These are phyloP conservation scores for Ptychoptera albimana DNA, from an alignment of 2,888 invertebrate genomes.

Conservation along the genomic window DNA sequence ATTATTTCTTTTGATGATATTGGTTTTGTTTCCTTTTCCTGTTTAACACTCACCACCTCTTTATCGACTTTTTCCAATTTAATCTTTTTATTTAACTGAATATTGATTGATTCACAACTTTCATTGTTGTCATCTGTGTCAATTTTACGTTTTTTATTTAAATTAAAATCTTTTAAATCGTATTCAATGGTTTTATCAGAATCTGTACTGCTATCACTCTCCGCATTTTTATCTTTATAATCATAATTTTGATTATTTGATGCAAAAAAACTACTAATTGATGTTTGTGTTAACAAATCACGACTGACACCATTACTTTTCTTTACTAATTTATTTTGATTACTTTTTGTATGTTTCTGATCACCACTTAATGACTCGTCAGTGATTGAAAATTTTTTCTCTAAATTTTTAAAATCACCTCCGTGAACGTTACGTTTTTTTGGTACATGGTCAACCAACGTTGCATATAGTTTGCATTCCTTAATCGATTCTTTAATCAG, in stretches of 20 bases:
- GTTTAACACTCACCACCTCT: too few relatives aligned
- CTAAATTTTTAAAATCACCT: slow-evolving; percentile 35
- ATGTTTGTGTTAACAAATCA: slow-evolving; percentile 34
- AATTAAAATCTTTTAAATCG: neutral
- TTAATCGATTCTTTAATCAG: slow-evolving; percentile 37
- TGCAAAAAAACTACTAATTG: slow-evolving; percentile 13
- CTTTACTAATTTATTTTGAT: neutral
- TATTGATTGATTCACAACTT: too few relatives aligned
- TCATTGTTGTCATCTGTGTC: slow-evolving; percentile 23
- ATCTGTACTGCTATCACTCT: slow-evolving; percentile 20
- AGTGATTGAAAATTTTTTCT: slow-evolving; percentile 18
- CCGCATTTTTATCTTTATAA: slow-evolving; percentile 15
- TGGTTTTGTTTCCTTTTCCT: too few relatives aligned
- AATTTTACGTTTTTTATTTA: too few relatives aligned
- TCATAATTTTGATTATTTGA: neutral
- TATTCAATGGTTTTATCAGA: neutral
- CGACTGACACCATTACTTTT: slow-evolving; percentile 25
- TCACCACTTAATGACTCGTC: neutral
- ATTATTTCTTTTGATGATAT: too few relatives aligned
- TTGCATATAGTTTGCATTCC: slow-evolving; percentile 33
- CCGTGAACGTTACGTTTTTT: slow-evolving; percentile 34
- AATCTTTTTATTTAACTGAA: too few relatives aligned
- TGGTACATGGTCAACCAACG: slow-evolving; percentile 38
- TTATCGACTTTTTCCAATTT: too few relatives aligned
- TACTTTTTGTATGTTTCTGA: slow-evolving; percentile 11